Base-by-base conservation (phyloP, 2,888 invertebrate genomes). In the Cataglyphis albicans region DNA sequence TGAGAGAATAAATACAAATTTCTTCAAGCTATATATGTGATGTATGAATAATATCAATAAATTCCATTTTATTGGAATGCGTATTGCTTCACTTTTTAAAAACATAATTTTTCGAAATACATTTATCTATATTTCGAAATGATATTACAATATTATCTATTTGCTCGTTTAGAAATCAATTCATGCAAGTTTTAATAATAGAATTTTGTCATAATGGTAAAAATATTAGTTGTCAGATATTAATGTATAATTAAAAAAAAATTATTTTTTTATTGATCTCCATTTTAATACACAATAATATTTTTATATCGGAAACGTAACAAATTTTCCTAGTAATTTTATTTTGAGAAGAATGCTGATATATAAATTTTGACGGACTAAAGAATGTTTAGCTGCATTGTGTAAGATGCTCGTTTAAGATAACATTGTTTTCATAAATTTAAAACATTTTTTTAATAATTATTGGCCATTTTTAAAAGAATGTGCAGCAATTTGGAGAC, bases 341-440 rank as follows among this genome's bases (percentile, higher is more conserved):
- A 52, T n/a, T 52, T 52, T n/a, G 3, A n/a, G 2, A 52, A 52
- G 1, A 1, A 7, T 59, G 10, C 3, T 21, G 10, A 15, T 18
- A 48, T 32, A 32, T 0, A 63, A 18, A 18, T 35, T 38, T 25
- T 75, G 15, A 25, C 25, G 59, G 70, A 63, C 5, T 7, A 67
- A 74, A 57, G n/a, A 29, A 68, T 12, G 48, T 84, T n/a, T 65
- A 87, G 59, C 29, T 29, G 29, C 29, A 29, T 29, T 0, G 2
- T 29, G 0, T 29, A 29, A 29, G 2, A 29, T 29, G 29, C 18
- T 41, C 6, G 57, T 41, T 74, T 82, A 65, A 86, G 78, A 64
- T 64, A 41, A 65, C 68, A 81, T 73, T 70, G 61, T 73, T 84
- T 73, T 67, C 65, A 38, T 59, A 29, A 55, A 32, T 55, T 61